Percentiles rank a stretch among this genome's conserved stretches.
phyloP scores from a whole-genome alignment of 2,113 vertebrate species.

The Gambusia holbrooki region DNA sequence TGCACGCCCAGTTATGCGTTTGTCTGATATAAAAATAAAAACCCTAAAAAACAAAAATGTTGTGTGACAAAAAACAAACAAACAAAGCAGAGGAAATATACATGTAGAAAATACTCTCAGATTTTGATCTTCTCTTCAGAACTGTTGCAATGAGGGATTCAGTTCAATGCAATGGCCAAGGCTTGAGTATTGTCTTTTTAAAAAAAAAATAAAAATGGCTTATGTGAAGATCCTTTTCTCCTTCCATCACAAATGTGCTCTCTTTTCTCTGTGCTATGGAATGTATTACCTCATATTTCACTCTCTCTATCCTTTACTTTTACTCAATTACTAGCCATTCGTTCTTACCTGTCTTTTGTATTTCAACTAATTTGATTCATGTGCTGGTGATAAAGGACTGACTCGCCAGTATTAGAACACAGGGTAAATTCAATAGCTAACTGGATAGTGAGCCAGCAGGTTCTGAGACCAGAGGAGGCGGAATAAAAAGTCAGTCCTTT shows the following conservation, averaged over 20 bases:
- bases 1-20: neutral
- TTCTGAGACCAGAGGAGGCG: constrained; percentile 16
- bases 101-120: neutral
- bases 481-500: constrained; percentile 45
- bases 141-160: constrained; percentile 28
- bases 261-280: neutral
- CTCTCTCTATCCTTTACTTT: neutral
- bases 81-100: neutral
- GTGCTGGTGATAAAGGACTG: neutral
- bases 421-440: constrained; percentile 35
- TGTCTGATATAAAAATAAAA: neutral
- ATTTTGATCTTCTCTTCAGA: constrained; percentile 51
- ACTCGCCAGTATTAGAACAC: constrained; percentile 7
- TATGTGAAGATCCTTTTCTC: neutral
- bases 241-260: neutral
- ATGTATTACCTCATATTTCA: neutral
- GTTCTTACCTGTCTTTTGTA: neutral
- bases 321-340: neutral
- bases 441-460: constrained; percentile 18
- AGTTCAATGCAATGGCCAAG: constrained; percentile 27
- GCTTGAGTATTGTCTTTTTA: constrained; percentile 19
- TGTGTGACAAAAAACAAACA: neutral
- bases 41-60: neutral
- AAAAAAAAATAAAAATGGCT: constrained; percentile 49
- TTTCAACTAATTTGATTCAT: constrained; percentile 6